phyloP scores from a whole-genome alignment of 2,797 vertebrate species.

The Hypotaenidia okinawae region DNA sequence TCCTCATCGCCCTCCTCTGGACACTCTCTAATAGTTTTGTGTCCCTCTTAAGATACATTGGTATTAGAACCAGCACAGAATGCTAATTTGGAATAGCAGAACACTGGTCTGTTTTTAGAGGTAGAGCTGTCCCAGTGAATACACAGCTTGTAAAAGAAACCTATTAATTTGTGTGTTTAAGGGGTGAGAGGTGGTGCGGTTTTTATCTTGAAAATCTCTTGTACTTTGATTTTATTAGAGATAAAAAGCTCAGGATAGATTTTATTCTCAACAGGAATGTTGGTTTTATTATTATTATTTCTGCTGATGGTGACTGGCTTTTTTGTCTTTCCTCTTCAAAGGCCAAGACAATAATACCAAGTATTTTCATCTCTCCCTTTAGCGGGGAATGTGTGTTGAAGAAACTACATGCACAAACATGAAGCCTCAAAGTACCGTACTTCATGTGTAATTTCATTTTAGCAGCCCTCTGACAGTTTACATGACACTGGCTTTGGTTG shows the following conservation, averaged over 20 bases:
- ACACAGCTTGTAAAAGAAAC: background rate
- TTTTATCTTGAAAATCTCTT: background rate
- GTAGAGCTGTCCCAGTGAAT: background rate
- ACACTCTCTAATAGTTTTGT: no score
- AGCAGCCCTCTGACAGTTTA: background rate
- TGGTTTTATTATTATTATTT: background rate
- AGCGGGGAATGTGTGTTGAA: background rate
- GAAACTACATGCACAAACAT: background rate
- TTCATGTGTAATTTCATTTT: background rate
- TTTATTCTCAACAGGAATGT: background rate
- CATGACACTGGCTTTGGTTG: background rate
- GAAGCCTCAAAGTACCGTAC: background rate
- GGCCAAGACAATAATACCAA: background rate
- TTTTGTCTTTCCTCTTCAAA: background rate
- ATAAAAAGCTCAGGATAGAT: background rate
- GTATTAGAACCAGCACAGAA: background rate
- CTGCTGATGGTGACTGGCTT: background rate
- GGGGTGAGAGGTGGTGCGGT: no score
- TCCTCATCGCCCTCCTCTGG: no score
- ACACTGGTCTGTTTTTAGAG: background rate
- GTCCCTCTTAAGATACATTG: no score
- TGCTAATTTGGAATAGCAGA: background rate
- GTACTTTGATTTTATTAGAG: background rate
- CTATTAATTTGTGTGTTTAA: background rate
- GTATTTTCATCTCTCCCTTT: background rate